These are phyloP conservation scores for Apostichopus californicus DNA, from an alignment of 35 echinoderm and acorn worm genomes.

Conservation along the genomic window DNA sequence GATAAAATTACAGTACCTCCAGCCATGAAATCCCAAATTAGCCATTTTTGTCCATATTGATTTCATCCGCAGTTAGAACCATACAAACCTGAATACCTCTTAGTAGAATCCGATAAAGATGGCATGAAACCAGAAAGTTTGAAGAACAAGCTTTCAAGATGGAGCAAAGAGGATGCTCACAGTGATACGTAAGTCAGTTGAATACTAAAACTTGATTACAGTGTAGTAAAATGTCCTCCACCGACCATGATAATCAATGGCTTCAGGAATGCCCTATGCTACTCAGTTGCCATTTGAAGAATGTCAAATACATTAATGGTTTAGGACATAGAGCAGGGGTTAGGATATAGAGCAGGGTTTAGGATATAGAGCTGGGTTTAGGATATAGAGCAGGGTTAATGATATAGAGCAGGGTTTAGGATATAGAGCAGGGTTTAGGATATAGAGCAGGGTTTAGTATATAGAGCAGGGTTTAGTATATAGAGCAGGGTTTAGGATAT, in stretches of 20 bases:
- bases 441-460: no score
- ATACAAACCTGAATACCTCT: slow-evolving; percentile 16
- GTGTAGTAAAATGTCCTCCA: slow-evolving; percentile 51
- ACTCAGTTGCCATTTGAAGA: slow-evolving; percentile 80
- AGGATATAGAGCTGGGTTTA: no score
- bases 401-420: no score
- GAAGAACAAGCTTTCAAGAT: slow-evolving; percentile 62
- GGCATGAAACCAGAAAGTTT: slow-evolving; percentile 79
- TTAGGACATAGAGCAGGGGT: no score
- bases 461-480: no score
- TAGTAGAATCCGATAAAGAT: slow-evolving; percentile 73
- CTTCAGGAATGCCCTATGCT: slow-evolving; percentile 78
- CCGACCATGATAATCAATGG: slow-evolving; percentile 72
- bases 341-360: no score
- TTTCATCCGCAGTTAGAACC: slow-evolving; percentile 40
- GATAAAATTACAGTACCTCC: no score
- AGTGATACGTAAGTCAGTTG: slow-evolving; percentile 59
- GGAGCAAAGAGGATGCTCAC: slow-evolving; percentile 63
- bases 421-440: no score
- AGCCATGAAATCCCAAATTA: no score
- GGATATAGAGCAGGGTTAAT: no score
- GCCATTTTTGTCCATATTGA: background rate
- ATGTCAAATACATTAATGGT: no score
- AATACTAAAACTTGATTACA: background rate
- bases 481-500: no score